These are phyloP conservation scores for Pasiphila rectangulata DNA, from an alignment of 2,888 invertebrate genomes.

Conservation along the genomic window DNA sequence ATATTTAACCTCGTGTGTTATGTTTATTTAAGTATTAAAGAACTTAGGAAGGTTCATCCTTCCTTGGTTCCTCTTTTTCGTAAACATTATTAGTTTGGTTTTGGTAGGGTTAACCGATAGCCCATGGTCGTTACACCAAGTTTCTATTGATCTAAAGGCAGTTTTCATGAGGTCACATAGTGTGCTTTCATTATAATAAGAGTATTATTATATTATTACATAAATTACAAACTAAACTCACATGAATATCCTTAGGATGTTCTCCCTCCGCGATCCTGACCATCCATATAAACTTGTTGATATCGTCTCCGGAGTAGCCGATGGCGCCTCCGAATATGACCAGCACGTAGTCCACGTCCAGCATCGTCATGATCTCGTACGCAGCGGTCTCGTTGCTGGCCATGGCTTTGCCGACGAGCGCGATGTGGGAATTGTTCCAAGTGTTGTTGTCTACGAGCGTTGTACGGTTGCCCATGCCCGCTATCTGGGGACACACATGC, in stretches of 20 bases:
- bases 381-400: conserved; percentile 98
- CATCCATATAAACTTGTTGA: conserved; percentile 99
- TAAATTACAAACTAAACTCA: conserved; percentile 63
- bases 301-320: conserved; percentile 99
- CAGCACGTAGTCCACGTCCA: conserved; percentile 98
- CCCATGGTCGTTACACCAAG: too few species aligned
- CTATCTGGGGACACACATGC: conserved; percentile 91
- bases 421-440: conserved; percentile 99
- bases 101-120: too few species aligned
- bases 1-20: too few species aligned
- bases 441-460: conserved; percentile 99
- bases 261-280: conserved; percentile 99
- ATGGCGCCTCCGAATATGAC: conserved; percentile 99
- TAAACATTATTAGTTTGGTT: too few species aligned
- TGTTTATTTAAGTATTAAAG: too few species aligned
- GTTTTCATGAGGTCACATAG: too few species aligned
- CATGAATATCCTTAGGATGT: conserved; percentile 98
- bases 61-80: too few species aligned
- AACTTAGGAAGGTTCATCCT: too few species aligned
- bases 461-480: conserved; percentile 99
- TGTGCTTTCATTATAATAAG: too few species aligned
- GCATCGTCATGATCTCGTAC: conserved; percentile 97
- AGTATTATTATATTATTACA: too few species aligned
- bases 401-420: conserved; percentile 99
- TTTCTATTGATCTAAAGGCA: too few species aligned